A percentile compares a stretch with the other conserved stretches of the same genome.
phyloP scores from a whole-genome alignment of 2,888 invertebrate species.

The Sericinus montela region DNA sequence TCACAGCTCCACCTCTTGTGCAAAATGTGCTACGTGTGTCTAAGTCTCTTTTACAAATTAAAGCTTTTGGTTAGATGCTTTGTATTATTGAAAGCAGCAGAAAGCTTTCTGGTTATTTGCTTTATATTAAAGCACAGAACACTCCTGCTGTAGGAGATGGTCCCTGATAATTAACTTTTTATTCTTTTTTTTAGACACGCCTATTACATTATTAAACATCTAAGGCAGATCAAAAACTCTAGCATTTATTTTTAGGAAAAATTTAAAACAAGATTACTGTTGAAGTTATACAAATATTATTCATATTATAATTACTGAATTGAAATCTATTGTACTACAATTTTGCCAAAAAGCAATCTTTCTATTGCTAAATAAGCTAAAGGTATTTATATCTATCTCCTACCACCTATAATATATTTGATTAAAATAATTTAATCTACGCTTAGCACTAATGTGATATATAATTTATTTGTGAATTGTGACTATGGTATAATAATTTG shows the following conservation, averaged over 20 bases:
- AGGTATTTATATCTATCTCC: constrained; percentile 37
- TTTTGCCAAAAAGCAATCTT: constrained; percentile 65
- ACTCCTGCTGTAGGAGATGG: constrained; percentile 63
- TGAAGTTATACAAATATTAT: constrained; percentile 42
- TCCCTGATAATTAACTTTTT: constrained; percentile 59
- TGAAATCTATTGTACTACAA: constrained; percentile 58
- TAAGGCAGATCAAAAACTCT: constrained; percentile 66
- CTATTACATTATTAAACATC: constrained; percentile 44
- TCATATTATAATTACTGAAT: constrained; percentile 48
- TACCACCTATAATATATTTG: constrained; percentile 51
- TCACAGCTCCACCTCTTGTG: constrained; percentile 60
- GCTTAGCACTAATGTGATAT: constrained; percentile 24
- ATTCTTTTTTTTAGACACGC: constrained; percentile 42
- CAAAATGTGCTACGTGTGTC: constrained; percentile 47
- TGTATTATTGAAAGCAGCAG: constrained; percentile 46
- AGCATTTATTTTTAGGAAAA: constrained; percentile 53
- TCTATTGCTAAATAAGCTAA: constrained; percentile 73
- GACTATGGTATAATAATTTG: constrained; percentile 22
- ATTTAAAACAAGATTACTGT: constrained; percentile 42
- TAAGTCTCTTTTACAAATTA: constrained; percentile 41
- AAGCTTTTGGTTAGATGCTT: constrained; percentile 36
- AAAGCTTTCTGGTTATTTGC: constrained; percentile 44
- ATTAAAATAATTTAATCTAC: constrained; percentile 52
- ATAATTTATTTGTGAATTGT: not conserved
- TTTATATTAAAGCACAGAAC: constrained; percentile 52